phyloP scores from a whole-genome alignment of 2,113 vertebrate species.

The Irena cyanogastra region DNA sequence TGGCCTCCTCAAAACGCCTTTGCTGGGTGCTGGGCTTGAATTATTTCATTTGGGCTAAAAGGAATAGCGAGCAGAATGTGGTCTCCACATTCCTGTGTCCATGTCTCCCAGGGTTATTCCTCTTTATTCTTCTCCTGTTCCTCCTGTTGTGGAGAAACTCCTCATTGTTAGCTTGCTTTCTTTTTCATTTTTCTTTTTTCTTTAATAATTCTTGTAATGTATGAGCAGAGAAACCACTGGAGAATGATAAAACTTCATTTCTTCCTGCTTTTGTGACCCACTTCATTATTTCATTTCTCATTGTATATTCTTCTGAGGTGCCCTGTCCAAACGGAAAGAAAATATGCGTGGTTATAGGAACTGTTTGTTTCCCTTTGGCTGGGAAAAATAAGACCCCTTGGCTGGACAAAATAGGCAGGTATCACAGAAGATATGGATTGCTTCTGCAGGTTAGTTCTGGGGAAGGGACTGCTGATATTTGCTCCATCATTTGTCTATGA shows the following conservation, averaged over 20 bases:
- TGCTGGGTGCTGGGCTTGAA: background rate
- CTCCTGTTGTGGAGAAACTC: background rate
- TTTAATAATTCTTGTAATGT: background rate
- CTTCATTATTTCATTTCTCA: constrained; percentile 37
- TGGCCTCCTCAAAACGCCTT: background rate
- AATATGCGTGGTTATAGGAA: background rate
- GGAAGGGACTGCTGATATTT: background rate
- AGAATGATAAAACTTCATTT: constrained; percentile 59
- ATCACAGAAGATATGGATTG: background rate
- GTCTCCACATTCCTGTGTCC: background rate
- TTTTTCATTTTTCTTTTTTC: background rate
- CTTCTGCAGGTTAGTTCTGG: background rate
- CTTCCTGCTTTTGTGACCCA: constrained; percentile 48
- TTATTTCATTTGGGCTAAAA: background rate
- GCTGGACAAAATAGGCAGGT: background rate
- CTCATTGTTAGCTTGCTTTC: background rate
- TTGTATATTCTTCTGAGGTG: constrained; percentile 43
- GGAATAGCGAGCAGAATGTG: fast-evolving
- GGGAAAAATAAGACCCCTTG: background rate
- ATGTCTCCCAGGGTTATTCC: background rate
- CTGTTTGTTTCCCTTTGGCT: background rate
- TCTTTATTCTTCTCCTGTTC: background rate
- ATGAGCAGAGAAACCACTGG: constrained; percentile 10
- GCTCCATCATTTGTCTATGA: fast-evolving
- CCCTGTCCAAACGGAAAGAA: background rate